These are phyloP conservation scores for Caenorhabditis virilis DNA, from an alignment of 2,888 invertebrate genomes.

Conservation along the genomic window DNA sequence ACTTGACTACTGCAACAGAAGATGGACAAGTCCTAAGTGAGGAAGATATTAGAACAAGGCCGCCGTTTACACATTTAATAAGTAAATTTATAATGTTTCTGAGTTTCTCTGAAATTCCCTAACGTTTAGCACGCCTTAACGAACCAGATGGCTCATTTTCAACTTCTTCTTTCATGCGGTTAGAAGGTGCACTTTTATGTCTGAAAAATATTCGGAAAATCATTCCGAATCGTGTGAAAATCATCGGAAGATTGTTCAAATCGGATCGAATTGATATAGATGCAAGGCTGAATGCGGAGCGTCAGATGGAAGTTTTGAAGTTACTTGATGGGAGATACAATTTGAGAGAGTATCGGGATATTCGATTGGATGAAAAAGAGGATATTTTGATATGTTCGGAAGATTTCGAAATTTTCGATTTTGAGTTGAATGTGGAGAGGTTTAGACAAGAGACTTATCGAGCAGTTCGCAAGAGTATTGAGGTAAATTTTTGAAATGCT, in stretches of 20 bases:
- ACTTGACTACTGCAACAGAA: not conserved
- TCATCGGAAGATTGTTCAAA: constrained; percentile 21
- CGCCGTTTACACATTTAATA: not conserved
- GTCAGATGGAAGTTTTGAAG: constrained; percentile 21
- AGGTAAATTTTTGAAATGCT: not conserved
- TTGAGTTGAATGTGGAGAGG: not conserved
- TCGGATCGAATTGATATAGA: constrained; percentile 17
- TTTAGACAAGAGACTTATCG: not conserved
- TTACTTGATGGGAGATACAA: constrained; percentile 8
- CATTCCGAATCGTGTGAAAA: constrained; percentile 7
- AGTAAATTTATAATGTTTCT: no score
- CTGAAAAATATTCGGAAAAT: constrained; percentile 9
- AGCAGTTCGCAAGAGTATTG: not conserved
- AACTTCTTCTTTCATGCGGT: constrained; percentile 9
- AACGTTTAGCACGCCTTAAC: not conserved
- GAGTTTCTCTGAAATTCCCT: no score
- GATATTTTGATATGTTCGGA: not conserved
- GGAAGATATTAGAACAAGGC: not conserved
- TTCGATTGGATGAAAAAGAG: constrained; percentile 3
- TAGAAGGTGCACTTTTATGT: constrained; percentile 10
- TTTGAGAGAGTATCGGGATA: constrained; percentile 39
- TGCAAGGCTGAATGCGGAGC: constrained; percentile 28
- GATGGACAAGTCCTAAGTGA: not conserved
- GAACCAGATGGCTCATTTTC: constrained; percentile 17
- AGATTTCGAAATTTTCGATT: constrained; percentile 3